These are phyloP conservation scores for Apeltes quadracus DNA, from an alignment of 2,113 vertebrate genomes.

Conservation along the genomic window DNA sequence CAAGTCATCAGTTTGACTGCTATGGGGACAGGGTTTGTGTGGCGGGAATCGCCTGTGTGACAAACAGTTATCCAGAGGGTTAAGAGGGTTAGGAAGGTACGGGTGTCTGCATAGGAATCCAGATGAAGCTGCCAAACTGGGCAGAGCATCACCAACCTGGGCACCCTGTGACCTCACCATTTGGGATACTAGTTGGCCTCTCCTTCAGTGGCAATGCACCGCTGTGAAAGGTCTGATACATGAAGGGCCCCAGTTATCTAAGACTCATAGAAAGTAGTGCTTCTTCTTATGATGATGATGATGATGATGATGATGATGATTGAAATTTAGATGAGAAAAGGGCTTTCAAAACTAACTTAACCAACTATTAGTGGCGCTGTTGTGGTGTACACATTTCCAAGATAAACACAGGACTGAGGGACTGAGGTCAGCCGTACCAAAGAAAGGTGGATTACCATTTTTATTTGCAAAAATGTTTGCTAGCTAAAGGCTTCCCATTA, in stretches of 20 bases:
- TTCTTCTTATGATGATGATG: not conserved
- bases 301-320: not conserved
- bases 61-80: conserved; percentile 50
- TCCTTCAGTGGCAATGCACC: conserved; percentile 1
- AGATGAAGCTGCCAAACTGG: conserved; percentile 35
- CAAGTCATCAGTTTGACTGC: conserved; percentile 39
- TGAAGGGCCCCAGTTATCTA: not conserved
- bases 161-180: conserved; percentile 7
- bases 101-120: conserved; percentile 36
- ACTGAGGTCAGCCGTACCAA: not conserved
- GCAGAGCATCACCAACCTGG: conserved; percentile 23
- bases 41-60: conserved; percentile 7
- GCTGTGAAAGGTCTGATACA: conserved; percentile 6
- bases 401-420: too few relatives aligned
- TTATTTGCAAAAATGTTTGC: not conserved
- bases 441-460: not conserved
- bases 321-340: not conserved
- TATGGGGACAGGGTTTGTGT: conserved; percentile 51
- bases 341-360: not conserved
- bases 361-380: not conserved
- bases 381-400: not conserved
- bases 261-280: not conserved
- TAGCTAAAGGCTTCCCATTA: not conserved
- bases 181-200: conserved; percentile 19
- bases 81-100: conserved; percentile 37